A percentile compares a stretch with the other conserved stretches of the same genome.
Conservation (phyloP, 2,113 vertebrate species). For the Mustela nigripes region DNA sequence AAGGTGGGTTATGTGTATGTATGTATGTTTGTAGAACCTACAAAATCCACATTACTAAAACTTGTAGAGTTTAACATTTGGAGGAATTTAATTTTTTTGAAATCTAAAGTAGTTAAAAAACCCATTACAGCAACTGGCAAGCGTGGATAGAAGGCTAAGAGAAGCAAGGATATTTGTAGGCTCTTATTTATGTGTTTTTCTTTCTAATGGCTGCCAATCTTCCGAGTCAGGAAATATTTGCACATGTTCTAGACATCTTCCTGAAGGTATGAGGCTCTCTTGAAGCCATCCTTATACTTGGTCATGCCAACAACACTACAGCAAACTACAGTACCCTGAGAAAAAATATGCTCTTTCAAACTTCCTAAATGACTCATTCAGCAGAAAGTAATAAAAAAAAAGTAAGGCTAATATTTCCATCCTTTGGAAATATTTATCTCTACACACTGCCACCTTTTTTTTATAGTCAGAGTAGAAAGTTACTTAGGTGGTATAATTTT, state of each 20-base stretch:
- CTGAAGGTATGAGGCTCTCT: conserved; percentile 77
- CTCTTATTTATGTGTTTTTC: conserved; percentile 80
- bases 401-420: conserved; percentile 76
- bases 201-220: conserved; percentile 77
- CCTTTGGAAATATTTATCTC: conserved; percentile 80
- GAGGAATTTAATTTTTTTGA: conserved; percentile 53
- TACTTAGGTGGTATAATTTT: conserved; percentile 74
- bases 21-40: not conserved
- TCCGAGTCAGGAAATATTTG: conserved; percentile 80
- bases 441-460: conserved; percentile 71
- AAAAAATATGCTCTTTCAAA: conserved; percentile 77
- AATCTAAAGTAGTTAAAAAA: conserved; percentile 70
- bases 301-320: conserved; percentile 74
- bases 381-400: conserved; percentile 73
- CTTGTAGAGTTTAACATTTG: conserved; percentile 59
- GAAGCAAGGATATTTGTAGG: conserved; percentile 71
- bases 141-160: conserved; percentile 33
- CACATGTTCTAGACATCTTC: conserved; percentile 81
- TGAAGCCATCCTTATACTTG: conserved; percentile 74
- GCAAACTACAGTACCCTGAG: conserved; percentile 72
- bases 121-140: conserved; percentile 60
- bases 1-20: not conserved
- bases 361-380: conserved; percentile 81
- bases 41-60: conserved; percentile 22
- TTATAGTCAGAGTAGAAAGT: conserved; percentile 66